These are phyloP conservation scores for Ernsta delagoae DNA, from an alignment of 2,888 invertebrate genomes.

Conservation along the genomic window DNA sequence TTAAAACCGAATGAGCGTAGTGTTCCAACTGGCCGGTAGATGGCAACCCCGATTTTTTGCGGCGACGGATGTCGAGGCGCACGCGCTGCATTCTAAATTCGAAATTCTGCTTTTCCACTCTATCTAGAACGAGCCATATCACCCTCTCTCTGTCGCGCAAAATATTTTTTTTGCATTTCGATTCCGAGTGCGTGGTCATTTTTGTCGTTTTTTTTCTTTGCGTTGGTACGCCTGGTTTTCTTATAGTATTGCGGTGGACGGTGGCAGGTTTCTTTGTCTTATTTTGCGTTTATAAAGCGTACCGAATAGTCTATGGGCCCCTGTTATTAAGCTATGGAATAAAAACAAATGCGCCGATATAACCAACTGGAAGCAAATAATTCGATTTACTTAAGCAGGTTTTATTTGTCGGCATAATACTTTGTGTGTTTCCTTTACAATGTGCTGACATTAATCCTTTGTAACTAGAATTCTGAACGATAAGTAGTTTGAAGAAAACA, in stretches of 20 bases:
- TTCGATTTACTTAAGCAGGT: constrained; percentile 37
- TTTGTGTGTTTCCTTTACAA: constrained; percentile 29
- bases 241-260: constrained; percentile 65
- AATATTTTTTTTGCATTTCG: constrained; percentile 81
- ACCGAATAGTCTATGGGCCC: constrained; percentile 48
- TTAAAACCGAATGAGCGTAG: constrained; percentile 48
- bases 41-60: constrained; percentile 74
- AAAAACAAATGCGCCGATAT: constrained; percentile 37
- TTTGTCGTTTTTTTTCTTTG: constrained; percentile 77
- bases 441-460: constrained; percentile 32
- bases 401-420: constrained; percentile 35
- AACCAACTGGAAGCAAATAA: constrained; percentile 36
- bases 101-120: constrained; percentile 67
- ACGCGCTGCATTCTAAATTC: constrained; percentile 84
- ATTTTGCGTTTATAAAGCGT: constrained; percentile 52
- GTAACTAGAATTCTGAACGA: constrained; percentile 17
- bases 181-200: constrained; percentile 80
- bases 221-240: constrained; percentile 54
- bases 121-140: constrained; percentile 55
- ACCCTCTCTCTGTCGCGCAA: constrained; percentile 65
- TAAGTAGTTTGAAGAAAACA: constrained; percentile 14
- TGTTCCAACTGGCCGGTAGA: constrained; percentile 69
- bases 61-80: constrained; percentile 79
- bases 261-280: constrained; percentile 63
- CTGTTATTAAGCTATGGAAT: constrained; percentile 47